Base-by-base conservation (phyloP, 2,797 vertebrate species). In the Gobio occitaniae region DNA sequence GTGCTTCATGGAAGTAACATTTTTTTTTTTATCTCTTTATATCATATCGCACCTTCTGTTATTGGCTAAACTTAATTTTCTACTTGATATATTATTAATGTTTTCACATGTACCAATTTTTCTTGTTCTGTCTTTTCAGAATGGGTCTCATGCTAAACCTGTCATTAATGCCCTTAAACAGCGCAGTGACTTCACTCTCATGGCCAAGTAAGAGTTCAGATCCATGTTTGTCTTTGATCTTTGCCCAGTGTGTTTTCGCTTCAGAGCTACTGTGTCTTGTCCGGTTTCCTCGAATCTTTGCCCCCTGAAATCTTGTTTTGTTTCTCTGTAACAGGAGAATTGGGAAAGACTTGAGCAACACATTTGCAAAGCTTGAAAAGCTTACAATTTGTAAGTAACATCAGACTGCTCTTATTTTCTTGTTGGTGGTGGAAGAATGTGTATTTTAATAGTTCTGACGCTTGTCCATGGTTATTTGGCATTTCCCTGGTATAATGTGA, bases 321-420 rank as follows among this genome's bases (percentile, higher is more conserved):
- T 79, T 15, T 86, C 2, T 7, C 29, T 92, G 91, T 71, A 54
- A 85, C 88, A 99, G 97, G 95, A 96, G 95, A 92, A 99, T 99
- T 90, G 97, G 97, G 80, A 98, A 97, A 92, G 97, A 99, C 92
- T 93, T 99, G 88, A 99, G 97, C 92, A 98, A 98, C 89, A 99
- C 97, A 3, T 99, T 99, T 90, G 96, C 97, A 93, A 99, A 99
- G 93, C 90, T 99, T 93, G 97, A 99, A 94, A 99, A 99, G 87
- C 95, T 99, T 89, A 98, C 97, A 0, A 97, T 98, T 91, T 93
- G 97, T 99, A 95, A 97, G 97, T 95, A 44, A 63, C 15, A 17
- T 48, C 48, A 29, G 61, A 63, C 61, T 29, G 25, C 25, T 15
- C 13, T 15, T 65, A 15, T 32, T 65, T 63, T 50, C 0, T 56